These are phyloP conservation scores for Drosophila mimica DNA, from an alignment of 2,888 invertebrate species.

Conservation along the genomic window DNA sequence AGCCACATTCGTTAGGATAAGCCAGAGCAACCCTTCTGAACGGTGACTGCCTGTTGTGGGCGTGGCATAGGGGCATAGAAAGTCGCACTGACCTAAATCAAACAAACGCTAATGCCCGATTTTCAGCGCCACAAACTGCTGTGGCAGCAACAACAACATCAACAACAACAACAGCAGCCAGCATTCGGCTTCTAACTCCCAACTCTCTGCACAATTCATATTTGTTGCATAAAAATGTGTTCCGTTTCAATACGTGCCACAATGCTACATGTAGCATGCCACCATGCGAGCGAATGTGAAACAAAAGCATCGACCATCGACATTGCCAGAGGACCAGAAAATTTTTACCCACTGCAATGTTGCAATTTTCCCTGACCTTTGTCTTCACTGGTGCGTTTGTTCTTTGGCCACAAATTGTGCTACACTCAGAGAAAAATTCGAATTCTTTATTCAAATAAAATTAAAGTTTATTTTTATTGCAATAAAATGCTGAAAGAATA, in stretches of 20 bases:
- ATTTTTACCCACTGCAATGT: constrained; percentile 43
- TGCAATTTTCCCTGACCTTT: constrained; percentile 35
- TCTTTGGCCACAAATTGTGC: constrained; percentile 6
- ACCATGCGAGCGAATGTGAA: constrained; percentile 31
- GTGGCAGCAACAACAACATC: constrained; percentile 32
- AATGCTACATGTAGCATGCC: constrained; percentile 28
- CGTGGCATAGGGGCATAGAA: constrained; percentile 39
- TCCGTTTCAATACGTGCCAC: constrained; percentile 60
- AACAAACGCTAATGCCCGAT: constrained; percentile 78
- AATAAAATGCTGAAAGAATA: not conserved
- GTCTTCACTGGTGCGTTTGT: constrained; percentile 29
- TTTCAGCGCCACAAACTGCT: constrained; percentile 71
- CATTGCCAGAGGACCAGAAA: constrained; percentile 39
- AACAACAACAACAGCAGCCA: constrained; percentile 11
- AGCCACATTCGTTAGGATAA: constrained; percentile 62
- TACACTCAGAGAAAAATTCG: not conserved
- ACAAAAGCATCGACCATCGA: constrained; percentile 50
- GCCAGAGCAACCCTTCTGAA: constrained; percentile 1
- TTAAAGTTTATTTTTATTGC: not conserved
- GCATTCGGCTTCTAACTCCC: constrained; percentile 1
- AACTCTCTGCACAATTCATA: constrained; percentile 47
- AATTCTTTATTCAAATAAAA: not conserved
- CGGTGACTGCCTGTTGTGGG: constrained; percentile 27
- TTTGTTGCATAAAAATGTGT: constrained; percentile 68
- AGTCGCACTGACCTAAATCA: constrained; percentile 71